Evolutionary conservation across 2,888 invertebrate genomes (phyloP).

Genomic region (Prostheceraeus crozeri): DNA sequence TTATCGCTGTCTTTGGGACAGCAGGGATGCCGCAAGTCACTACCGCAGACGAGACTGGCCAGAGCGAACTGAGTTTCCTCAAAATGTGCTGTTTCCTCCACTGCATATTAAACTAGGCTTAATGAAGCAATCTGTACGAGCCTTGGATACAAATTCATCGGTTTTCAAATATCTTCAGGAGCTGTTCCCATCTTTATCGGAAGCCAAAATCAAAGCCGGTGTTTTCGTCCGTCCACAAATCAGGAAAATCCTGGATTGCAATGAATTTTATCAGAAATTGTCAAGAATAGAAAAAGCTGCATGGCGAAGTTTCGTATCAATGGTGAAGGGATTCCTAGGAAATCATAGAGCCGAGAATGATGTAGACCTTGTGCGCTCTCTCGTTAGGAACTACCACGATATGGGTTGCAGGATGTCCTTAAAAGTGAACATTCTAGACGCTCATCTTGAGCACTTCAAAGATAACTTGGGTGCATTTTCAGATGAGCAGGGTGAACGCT

Average conservation of each 20-base stretch:
- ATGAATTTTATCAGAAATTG: not conserved
- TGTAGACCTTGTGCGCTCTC: not conserved
- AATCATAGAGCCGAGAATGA: not conserved
- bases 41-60: slow-evolving; percentile 16
- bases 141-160: not conserved
- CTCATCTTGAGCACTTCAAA: not conserved
- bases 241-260: not conserved
- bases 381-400: slow-evolving; percentile 4
- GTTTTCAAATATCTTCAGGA: no score
- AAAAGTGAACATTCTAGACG: slow-evolving; percentile 10
- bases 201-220: slow-evolving; percentile 12
- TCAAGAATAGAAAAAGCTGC: not conserved
- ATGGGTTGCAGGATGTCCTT: slow-evolving; percentile 2
- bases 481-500: slow-evolving; percentile 5
- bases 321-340: slow-evolving; percentile 15
- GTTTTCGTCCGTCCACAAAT: slow-evolving; percentile 1
- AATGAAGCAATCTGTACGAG: slow-evolving; percentile 1
- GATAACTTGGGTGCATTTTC: not conserved
- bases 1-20: slow-evolving; percentile 5
- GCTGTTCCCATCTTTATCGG: no score
- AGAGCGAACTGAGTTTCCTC: not conserved
- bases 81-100: not conserved
- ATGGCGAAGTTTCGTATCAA: not conserved
- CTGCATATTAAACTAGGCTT: slow-evolving; percentile 18
- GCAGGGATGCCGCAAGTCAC: no score